These are phyloP conservation scores for Cygnus atratus DNA, from an alignment of 2,113 vertebrate genomes.

Conservation along the genomic window DNA sequence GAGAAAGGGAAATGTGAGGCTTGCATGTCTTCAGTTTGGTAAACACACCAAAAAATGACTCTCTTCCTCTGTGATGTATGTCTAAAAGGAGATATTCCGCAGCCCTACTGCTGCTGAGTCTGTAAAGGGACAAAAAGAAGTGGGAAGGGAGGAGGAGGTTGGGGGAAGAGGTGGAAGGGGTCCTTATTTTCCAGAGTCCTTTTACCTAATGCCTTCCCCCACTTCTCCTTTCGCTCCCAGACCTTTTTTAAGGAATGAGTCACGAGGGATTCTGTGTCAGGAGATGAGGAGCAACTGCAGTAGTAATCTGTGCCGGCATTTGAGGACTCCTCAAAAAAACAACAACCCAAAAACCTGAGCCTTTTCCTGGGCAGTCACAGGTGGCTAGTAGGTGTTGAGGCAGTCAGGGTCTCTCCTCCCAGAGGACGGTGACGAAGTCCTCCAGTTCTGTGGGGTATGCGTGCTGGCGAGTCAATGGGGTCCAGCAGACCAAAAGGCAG, in stretches of 20 bases:
- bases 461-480: neutral
- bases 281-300: fast-evolving
- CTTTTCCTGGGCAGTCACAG: neutral
- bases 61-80: neutral
- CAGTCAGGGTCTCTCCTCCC: neutral
- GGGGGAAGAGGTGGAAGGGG: neutral
- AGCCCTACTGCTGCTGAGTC: neutral
- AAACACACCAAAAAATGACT: neutral
- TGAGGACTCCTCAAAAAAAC: neutral
- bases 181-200: neutral
- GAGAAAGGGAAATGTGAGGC: neutral
- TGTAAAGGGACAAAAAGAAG: neutral
- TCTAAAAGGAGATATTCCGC: neutral
- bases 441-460: neutral
- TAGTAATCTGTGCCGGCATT: neutral
- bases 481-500: neutral
- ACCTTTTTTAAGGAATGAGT: neutral
- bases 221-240: neutral
- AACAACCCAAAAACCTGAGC: no score
- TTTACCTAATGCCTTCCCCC: neutral
- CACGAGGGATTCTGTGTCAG: neutral
- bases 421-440: neutral
- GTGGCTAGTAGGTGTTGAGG: neutral
- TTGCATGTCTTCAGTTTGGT: neutral
- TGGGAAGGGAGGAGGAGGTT: neutral